These are phyloP conservation scores for Leptodactylus fuscus DNA, from an alignment of 2,113 vertebrate species.

Conservation along the genomic window DNA sequence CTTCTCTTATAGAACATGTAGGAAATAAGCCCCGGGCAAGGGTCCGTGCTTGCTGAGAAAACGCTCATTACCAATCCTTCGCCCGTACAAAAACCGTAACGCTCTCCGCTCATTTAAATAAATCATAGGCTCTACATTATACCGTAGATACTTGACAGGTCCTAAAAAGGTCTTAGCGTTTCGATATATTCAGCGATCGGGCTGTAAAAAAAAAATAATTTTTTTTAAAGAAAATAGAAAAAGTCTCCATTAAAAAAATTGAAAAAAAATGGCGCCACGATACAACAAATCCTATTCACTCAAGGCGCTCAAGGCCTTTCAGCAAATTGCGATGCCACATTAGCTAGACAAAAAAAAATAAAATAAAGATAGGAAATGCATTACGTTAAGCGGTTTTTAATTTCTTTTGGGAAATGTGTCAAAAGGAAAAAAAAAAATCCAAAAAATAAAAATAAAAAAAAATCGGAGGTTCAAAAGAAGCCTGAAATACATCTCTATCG, in stretches of 20 bases:
- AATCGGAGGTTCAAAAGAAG: not conserved
- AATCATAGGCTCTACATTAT: not conserved
- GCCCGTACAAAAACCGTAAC: not conserved
- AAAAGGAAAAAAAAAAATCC: slow-evolving; percentile 5
- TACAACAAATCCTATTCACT: slow-evolving; percentile 53
- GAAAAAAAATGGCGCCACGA: not conserved
- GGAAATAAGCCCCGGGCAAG: not conserved
- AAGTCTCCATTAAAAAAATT: not conserved
- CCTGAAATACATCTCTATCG: slow-evolving; percentile 34
- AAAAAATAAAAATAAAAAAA: not conserved
- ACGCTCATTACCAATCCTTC: not conserved
- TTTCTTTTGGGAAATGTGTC: not conserved
- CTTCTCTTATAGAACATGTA: not conserved
- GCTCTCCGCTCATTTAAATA: not conserved
- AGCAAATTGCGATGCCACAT: not conserved
- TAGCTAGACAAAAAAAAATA: not conserved
- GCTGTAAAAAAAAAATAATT: not conserved
- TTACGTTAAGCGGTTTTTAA: not conserved
- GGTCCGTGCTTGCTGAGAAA: not conserved
- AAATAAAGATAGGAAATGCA: not conserved
- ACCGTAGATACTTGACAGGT: not conserved
- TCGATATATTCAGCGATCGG: not conserved
- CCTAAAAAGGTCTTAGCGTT: not conserved
- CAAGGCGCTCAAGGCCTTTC: slow-evolving; percentile 36
- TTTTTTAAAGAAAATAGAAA: not conserved